Evolutionary conservation across 2,797 vertebrate genomes (phyloP).

Genomic region (Darevskia nairensis): DNA sequence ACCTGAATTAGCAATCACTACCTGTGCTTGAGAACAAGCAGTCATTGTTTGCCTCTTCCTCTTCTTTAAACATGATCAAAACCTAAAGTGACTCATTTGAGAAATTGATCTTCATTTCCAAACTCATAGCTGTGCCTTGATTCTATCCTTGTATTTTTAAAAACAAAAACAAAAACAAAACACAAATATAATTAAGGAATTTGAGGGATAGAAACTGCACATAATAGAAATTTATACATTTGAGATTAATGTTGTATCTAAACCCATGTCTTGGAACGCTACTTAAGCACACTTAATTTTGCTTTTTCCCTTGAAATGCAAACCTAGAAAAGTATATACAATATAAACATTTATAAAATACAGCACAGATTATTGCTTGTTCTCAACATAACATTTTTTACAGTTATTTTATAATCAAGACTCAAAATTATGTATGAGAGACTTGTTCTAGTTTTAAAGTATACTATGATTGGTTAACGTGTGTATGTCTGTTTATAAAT

Average conservation of each 20-base stretch:
- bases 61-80: not conserved
- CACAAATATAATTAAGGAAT: not conserved
- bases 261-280: not conserved
- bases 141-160: not conserved
- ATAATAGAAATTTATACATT: not conserved
- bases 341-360: not conserved
- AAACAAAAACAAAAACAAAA: not conserved
- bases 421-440: not conserved
- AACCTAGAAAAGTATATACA: not conserved
- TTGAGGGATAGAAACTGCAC: not conserved
- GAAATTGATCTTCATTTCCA: not conserved
- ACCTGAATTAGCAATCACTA: not conserved
- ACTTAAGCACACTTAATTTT: not conserved
- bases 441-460: not conserved
- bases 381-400: not conserved
- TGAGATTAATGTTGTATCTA: not conserved
- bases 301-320: not conserved
- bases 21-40: conserved; percentile 17
- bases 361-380: no score
- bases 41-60: not conserved
- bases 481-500: not conserved
- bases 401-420: not conserved
- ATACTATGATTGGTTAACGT: not conserved
- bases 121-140: not conserved
- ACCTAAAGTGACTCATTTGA: not conserved